These are phyloP conservation scores for Mustelus asterias DNA, from an alignment of 2,113 vertebrate genomes.

Conservation along the genomic window DNA sequence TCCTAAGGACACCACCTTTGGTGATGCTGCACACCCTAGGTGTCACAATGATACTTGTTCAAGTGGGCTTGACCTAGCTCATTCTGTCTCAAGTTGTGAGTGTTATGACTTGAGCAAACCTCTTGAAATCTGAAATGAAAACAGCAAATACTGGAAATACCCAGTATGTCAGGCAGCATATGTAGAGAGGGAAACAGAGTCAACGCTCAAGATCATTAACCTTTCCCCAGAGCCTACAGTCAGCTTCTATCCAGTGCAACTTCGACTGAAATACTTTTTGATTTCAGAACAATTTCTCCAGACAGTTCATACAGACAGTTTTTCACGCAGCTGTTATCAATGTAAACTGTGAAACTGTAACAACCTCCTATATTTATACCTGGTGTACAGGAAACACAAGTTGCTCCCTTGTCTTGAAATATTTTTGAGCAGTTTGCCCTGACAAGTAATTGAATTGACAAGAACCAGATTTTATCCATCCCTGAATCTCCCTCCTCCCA, in stretches of 20 bases:
- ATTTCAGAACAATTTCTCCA: slow-evolving; percentile 19
- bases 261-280: not conserved
- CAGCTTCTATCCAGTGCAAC: not conserved
- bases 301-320: slow-evolving; percentile 55
- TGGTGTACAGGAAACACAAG: slow-evolving; percentile 44
- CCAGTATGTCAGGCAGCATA: not conserved
- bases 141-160: not conserved
- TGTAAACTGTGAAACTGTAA: slow-evolving; percentile 54
- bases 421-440: slow-evolving; percentile 48
- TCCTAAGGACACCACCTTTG: not conserved
- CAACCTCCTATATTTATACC: slow-evolving; percentile 47
- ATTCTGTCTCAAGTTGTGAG: not conserved
- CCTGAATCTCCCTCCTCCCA: not conserved
- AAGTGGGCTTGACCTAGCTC: not conserved
- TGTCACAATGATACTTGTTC: not conserved
- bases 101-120: not conserved
- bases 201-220: not conserved
- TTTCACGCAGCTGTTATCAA: slow-evolving; percentile 55
- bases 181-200: not conserved
- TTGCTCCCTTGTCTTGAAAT: slow-evolving; percentile 46
- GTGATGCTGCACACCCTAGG: not conserved
- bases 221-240: not conserved
- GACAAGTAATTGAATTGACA: slow-evolving; percentile 49
- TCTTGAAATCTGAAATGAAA: not conserved
- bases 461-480: not conserved